phyloP scores from a whole-genome alignment of 2,888 invertebrate genomes.

The Julus scandinavius region DNA sequence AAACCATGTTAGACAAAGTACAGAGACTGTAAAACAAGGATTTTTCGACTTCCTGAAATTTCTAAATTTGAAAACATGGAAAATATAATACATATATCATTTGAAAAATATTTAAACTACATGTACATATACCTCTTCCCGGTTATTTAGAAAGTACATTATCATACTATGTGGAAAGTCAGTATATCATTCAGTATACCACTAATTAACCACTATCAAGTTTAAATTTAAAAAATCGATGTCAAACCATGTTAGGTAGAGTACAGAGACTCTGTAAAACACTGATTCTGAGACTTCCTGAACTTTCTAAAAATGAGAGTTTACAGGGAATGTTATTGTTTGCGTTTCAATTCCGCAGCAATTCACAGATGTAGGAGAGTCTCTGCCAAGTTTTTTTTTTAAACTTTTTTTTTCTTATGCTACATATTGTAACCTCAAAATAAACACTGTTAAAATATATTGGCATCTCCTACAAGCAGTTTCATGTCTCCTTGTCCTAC shows the following conservation, averaged over 20 bases:
- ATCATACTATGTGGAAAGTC: background rate
- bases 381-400: constrained; percentile 28
- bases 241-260: background rate
- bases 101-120: too few species aligned
- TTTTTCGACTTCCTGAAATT: too few species aligned
- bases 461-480: constrained; percentile 42
- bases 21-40: too few species aligned
- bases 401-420: background rate
- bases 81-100: too few species aligned
- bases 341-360: background rate
- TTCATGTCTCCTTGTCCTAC: constrained; percentile 34
- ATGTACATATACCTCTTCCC: too few species aligned
- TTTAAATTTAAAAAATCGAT: background rate
- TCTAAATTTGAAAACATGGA: too few species aligned
- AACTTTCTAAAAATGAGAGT: background rate
- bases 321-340: constrained; percentile 8
- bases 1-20: too few species aligned
- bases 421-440: constrained; percentile 31
- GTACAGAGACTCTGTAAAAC: background rate
- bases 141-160: too few species aligned
- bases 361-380: background rate
- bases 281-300: background rate
- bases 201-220: background rate
- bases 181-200: background rate
- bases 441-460: constrained; percentile 19